phyloP scores from a whole-genome alignment of 2,888 invertebrate species.

The Pilophorus perplexus region DNA sequence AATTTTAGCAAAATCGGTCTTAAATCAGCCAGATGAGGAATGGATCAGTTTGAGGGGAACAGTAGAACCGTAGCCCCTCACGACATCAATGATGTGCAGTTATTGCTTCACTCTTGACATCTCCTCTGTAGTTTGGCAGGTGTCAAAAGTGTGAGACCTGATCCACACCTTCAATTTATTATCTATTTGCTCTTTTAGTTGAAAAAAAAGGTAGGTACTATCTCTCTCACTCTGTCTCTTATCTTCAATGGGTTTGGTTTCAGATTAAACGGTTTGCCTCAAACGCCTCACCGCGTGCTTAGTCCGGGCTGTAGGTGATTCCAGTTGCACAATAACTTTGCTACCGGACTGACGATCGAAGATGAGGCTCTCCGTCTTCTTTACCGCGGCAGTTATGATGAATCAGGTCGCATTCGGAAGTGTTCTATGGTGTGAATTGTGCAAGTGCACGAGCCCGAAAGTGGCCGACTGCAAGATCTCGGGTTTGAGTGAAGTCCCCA shows the following conservation, averaged over 20 bases:
- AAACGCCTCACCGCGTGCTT: background rate
- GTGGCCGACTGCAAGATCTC: constrained; percentile 1
- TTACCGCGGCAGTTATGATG: background rate
- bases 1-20: too few species aligned
- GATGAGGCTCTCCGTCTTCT: too few species aligned
- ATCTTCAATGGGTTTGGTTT: constrained; percentile 23
- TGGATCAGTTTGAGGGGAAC: too few species aligned
- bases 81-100: too few species aligned
- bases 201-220: background rate
- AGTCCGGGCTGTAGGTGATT: too few species aligned
- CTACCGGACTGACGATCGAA: too few species aligned
- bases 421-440: constrained; percentile 23
- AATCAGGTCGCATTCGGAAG: background rate
- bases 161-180: constrained; percentile 22
- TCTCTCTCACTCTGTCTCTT: background rate
- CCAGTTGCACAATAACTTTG: too few species aligned
- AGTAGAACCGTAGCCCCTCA: too few species aligned
- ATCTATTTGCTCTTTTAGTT: constrained; percentile 13
- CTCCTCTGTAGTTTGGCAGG: too few species aligned
- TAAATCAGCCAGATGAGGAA: too few species aligned
- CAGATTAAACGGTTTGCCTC: constrained; percentile 6
- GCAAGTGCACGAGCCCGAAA: background rate
- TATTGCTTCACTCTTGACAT: too few species aligned
- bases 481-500: background rate
- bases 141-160: too few species aligned